Base-by-base conservation (phyloP, 2,888 invertebrate species). In the Pseudococcus jackbeardsleyi region DNA sequence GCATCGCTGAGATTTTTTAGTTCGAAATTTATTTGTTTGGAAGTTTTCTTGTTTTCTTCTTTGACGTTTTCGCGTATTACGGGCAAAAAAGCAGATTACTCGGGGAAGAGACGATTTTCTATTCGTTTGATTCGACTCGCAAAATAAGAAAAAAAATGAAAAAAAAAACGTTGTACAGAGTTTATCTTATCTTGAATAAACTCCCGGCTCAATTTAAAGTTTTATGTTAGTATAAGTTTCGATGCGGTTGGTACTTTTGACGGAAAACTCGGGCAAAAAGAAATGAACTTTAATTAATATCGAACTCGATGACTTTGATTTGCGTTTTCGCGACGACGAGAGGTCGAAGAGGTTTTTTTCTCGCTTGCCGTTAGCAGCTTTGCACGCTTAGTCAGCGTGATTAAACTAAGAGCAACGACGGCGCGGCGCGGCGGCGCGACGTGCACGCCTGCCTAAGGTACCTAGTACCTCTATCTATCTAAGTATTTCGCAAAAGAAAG, bases 221-320 rank as follows among this genome's bases (percentile, higher is more conserved):
- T 72, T 72, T 33, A 72, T 72, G 33, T 33, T 33, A 72, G 72
- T 72, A 33, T 72, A 72, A 72, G 72, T 72, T 72, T 72, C 33
- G 72, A 72, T 72, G 39, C 72, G 72, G 72, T 33, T 33, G 72
- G 17, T 72, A 72, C 72, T 72, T 72, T 72, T 39, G 26, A 19
- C 72, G 17, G 72, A 33, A 33, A 72, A 33, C 15, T 72, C 15
- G 17, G 6, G 33, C 15, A 72, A 72, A 33, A 33, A 72, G 72
- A 72, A 72, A 72, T 22, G 8, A 72, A 72, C 33, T 72, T 72
- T 72, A 72, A 72, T 72, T 72, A 72, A 72, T 72, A 72, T 72
- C 72, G 33, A 72, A 72, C 72, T 72, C 72, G 72, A 72, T 15
- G 72, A 19, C 72, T 72, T 72, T 72, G 72, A 72, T 72, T 72